Evolutionary conservation across 2,797 vertebrate genomes (phyloP), one percentile per base, ranked within the genome.

Genomic region (Lagodon rhomboides): DNA sequence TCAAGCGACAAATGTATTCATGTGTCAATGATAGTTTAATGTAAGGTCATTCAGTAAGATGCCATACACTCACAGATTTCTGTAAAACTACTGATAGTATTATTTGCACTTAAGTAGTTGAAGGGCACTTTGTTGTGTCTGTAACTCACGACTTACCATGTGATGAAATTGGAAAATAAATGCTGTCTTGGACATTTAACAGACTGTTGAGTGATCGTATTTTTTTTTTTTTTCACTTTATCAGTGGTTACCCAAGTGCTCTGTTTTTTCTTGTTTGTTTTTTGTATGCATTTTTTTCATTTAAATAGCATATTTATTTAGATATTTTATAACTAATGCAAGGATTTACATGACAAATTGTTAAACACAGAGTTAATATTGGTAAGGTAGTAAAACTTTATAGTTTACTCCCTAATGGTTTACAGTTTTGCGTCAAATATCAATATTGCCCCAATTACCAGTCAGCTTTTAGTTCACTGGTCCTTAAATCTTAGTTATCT

Each of bases 161-260:
- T 80, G n/a, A 61, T 79, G 3, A 75, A 49, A 64, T 13, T 69
- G 3, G 23, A 73, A 69, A 85, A 85, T 83, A 85, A 88, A 82
- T 62, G 9, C 62, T 62, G 3, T 77, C 27, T 15, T 60, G 3
- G 18, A 74, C 3, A 15, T 58, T 43, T 0, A 67, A n/a, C n/a
- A n/a, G n/a, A 50, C 41, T 72, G 41, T 43, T 22, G 13, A 47
- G 8, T 7, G 4, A 43, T 13, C 27, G 3, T n/a, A 27, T 30
- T 5, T 30, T 5, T 4, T 30, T 30, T 44, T 12, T 18, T 60
- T 3, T 30, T 54, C 22, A 4, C 44, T 63, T 58, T 50, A 6
- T 63, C 11, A 47, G 11, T 43, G 25, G 18, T 25, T 46, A 47
- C n/a, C 15, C 12, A 25, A 27, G 4, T 23, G 25, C 1, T 54